phyloP scores from a whole-genome alignment of 2,888 invertebrate species.

The Folsomia manolachei region DNA sequence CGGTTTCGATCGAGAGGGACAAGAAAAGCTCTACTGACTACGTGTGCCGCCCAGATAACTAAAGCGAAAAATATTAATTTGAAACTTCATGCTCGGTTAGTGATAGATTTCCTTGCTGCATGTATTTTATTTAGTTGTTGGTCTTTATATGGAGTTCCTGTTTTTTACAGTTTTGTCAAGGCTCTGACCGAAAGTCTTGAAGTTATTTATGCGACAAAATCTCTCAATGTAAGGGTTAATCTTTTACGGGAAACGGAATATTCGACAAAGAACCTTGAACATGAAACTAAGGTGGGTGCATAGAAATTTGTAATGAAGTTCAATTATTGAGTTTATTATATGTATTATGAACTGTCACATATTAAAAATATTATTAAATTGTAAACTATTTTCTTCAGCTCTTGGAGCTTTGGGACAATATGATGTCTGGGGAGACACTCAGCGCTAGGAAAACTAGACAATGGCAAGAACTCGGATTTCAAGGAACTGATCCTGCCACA shows the following conservation, averaged over 20 bases:
- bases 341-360: background rate
- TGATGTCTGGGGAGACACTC: slow-evolving; percentile 69
- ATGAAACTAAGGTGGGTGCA: slow-evolving; percentile 37
- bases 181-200: slow-evolving; percentile 36
- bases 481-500: slow-evolving; percentile 96
- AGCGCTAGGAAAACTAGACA: slow-evolving; percentile 77
- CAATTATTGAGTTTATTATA: slow-evolving; percentile 8
- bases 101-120: slow-evolving; percentile 17
- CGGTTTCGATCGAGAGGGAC: slow-evolving; percentile 53
- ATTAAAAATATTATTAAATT: slow-evolving; percentile 2
- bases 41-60: slow-evolving; percentile 70
- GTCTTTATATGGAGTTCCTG: background rate
- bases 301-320: background rate
- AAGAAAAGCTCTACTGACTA: slow-evolving; percentile 53
- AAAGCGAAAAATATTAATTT: slow-evolving; percentile 76
- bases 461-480: slow-evolving; percentile 95
- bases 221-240: slow-evolving; percentile 31
- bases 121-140: background rate
- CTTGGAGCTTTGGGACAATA: slow-evolving; percentile 34
- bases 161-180: slow-evolving; percentile 31
- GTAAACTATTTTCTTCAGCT: slow-evolving; percentile 22
- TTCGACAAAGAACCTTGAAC: slow-evolving; percentile 29
- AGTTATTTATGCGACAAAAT: slow-evolving; percentile 37
- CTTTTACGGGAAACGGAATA: slow-evolving; percentile 29
- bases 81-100: slow-evolving; percentile 65